phyloP scores from a whole-genome alignment of 35 echinoderm and acorn worm species.

The Hemicentrotus pulcherrimus region DNA sequence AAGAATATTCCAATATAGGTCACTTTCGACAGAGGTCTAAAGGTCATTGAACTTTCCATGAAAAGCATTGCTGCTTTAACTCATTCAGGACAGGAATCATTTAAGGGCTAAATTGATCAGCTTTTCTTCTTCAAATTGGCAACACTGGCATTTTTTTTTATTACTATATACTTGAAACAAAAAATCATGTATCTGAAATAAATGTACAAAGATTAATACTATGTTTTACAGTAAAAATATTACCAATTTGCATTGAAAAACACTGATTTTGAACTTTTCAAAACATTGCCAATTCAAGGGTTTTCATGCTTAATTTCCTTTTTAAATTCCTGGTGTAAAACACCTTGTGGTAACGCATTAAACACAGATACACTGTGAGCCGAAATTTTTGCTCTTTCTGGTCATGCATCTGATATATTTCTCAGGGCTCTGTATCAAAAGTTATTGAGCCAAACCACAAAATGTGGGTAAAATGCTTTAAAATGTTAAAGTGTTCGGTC shows the following conservation, averaged over 20 bases:
- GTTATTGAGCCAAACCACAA: too few species aligned
- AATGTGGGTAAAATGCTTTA: neutral
- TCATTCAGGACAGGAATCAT: too few species aligned
- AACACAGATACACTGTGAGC: too few species aligned
- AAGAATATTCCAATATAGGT: too few species aligned
- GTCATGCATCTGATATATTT: too few species aligned
- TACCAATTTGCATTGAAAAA: slow-evolving; percentile 3
- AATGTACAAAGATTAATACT: too few species aligned
- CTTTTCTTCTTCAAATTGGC: too few species aligned
- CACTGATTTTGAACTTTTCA: slow-evolving; percentile 9
- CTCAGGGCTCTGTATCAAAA: too few species aligned
- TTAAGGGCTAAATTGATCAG: too few species aligned
- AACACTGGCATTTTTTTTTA: neutral
- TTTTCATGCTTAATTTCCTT: neutral
- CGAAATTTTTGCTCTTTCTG: too few species aligned
- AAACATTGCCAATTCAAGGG: slow-evolving; percentile 16
- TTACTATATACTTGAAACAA: slow-evolving; percentile 13
- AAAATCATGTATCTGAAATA: neutral
- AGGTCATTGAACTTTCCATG: too few species aligned
- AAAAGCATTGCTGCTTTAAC: neutral
- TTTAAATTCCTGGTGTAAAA: neutral
- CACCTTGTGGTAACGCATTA: neutral
- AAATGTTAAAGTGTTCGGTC: neutral
- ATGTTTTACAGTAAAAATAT: neutral
- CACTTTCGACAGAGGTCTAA: too few species aligned